Conservation (phyloP, 1,140 invertebrate species). For the Apis laboriosa region DNA sequence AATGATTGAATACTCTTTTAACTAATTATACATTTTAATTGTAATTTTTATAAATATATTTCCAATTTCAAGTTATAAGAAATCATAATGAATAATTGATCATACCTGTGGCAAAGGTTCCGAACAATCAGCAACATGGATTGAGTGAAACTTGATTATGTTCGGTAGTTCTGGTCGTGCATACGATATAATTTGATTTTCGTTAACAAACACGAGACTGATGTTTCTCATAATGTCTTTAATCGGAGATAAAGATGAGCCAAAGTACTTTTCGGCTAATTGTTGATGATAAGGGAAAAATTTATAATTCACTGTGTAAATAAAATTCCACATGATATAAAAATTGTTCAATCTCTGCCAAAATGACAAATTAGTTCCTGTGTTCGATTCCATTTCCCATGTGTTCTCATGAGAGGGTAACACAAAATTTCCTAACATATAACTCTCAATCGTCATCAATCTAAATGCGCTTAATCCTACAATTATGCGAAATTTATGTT, state of each 20-base stretch:
- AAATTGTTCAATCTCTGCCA: conserved; percentile 56
- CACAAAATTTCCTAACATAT: conserved; percentile 41
- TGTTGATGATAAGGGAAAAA: conserved; percentile 70
- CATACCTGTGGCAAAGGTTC: conserved; percentile 64
- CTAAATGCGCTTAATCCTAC: conserved; percentile 48
- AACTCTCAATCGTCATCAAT: neutral
- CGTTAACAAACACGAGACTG: conserved; percentile 81
- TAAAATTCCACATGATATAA: conserved; percentile 16
- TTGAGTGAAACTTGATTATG: conserved; percentile 80
- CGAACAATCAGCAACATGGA: conserved; percentile 73
- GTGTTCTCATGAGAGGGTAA: conserved; percentile 56
- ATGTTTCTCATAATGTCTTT: conserved; percentile 70
- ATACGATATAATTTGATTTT: conserved; percentile 81
- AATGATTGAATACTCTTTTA: no score
- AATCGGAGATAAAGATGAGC: conserved; percentile 57
- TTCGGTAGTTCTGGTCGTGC: conserved; percentile 81
- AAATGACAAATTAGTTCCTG: conserved; percentile 41
- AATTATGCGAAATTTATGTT: neutral
- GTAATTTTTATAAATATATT: no score
- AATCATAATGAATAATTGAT: neutral
- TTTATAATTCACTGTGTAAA: neutral
- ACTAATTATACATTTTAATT: no score
- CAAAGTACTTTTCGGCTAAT: conserved; percentile 75
- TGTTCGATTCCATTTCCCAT: conserved; percentile 46
- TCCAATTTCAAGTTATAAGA: no score